These are phyloP conservation scores for Conchocele bisecta DNA, from an alignment of 2,888 invertebrate species.

Conservation along the genomic window DNA sequence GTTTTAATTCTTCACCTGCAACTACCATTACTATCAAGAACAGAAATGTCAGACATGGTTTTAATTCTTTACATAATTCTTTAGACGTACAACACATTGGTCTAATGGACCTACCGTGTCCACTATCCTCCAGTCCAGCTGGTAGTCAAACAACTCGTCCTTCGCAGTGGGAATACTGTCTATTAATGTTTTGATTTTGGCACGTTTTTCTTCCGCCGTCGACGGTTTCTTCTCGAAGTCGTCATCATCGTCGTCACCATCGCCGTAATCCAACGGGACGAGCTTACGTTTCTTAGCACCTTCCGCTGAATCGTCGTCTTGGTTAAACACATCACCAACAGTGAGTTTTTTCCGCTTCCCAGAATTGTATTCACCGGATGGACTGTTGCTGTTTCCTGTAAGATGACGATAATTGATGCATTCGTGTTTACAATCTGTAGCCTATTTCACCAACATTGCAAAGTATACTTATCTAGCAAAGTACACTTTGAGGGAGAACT, in stretches of 20 bases:
- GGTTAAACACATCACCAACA: constrained; percentile 93
- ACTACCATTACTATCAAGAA: too few species aligned
- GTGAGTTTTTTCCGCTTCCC: constrained; percentile 88
- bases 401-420: too few species aligned
- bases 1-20: too few species aligned
- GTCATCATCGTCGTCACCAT: constrained; percentile 66
- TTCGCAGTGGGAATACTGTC: constrained; percentile 99
- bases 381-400: too few species aligned
- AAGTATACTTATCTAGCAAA: too few species aligned
- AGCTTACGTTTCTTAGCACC: constrained; percentile 89
- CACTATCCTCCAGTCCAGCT: constrained; percentile 94
- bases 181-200: constrained; percentile 97
- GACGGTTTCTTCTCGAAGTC: constrained; percentile 68
- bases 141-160: constrained; percentile 96
- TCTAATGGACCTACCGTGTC: constrained; percentile 88
- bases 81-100: too few species aligned
- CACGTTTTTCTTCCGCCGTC: constrained; percentile 94
- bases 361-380: too few species aligned
- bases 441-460: too few species aligned
- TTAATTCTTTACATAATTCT: too few species aligned
- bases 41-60: too few species aligned
- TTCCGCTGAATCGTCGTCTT: constrained; percentile 85
- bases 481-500: too few species aligned
- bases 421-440: too few species aligned
- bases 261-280: constrained; percentile 79